Evolutionary conservation across 1,140 invertebrate species (phyloP), one percentile per base, ranked within the genome.

Genomic region (Heliconius eleuchia): DNA sequence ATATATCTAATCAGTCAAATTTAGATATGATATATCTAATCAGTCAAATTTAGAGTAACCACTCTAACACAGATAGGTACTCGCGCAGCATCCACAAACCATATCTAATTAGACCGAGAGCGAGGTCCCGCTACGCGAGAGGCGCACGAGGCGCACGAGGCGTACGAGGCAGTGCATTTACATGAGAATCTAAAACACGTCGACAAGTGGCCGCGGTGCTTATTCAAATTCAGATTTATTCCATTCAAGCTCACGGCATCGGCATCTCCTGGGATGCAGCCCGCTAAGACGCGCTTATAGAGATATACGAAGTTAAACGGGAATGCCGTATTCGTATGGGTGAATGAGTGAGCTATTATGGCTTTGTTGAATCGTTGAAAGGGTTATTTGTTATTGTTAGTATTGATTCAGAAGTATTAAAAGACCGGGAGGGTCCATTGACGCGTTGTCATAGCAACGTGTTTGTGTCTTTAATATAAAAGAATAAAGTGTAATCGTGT

Each of bases 181-280:
- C 75, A 80, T 80, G 76, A n/a, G 75, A 77, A 76, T 77, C 79
- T 37, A 77, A 77, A 80, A 74, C 42, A n/a, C 34, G 27, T 46
- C 74, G 71, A 73, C 75, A 80, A 76, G 71, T 71, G 52, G 52
- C 34, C 60, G 75, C 37, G 73, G 75, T 70, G 27, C 23, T 27
- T n/a, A 77, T 80, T 80, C 79, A 77, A 19, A 80, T 80, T 80
- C 79, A 80, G 79, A 80, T 80, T 80, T 80, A 80, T 80, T 80
- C 79, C 76, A 77, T 80, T 80, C 9, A 66, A 66, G 60, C 23
- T n/a, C 23, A 66, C 57, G 30, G 60, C 74, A 74, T 55, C 70
- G 46, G 46, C 6, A 30, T 75, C 30, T n/a, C 55, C 55, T 16
- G n/a, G 18, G 55, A 75, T 46, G 55, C 30, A n/a, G 23, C 34